Percentiles rank a stretch among this genome's conserved stretches.
These are phyloP conservation scores for Pteronura brasiliensis DNA, from an alignment of 2,113 vertebrate species.

Conservation along the genomic window DNA sequence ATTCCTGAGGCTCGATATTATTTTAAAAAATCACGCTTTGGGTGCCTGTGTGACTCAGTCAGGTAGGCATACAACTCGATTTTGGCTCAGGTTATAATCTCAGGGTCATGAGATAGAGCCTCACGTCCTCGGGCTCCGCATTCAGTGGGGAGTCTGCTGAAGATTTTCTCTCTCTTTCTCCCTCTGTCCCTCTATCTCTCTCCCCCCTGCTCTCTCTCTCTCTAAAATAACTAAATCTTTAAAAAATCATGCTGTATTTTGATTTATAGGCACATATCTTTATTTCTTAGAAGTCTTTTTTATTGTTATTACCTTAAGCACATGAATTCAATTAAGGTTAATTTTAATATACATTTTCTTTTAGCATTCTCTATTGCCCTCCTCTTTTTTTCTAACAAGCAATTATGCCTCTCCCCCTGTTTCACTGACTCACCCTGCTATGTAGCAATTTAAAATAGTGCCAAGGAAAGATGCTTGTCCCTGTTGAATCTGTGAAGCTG, in stretches of 20 bases:
- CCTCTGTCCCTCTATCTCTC: not conserved
- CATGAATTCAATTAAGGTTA: not conserved
- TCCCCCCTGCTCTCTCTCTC: not conserved
- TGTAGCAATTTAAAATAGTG: constrained; percentile 74
- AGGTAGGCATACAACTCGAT: not conserved
- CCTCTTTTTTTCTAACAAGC: constrained; percentile 37
- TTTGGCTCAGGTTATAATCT: not conserved
- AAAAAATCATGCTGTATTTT: not conserved
- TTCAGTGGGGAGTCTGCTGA: not conserved
- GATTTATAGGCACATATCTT: not conserved
- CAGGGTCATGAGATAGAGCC: not conserved
- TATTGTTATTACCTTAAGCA: not conserved
- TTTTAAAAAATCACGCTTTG: not conserved
- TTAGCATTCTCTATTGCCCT: not conserved
- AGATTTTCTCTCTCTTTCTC: not conserved
- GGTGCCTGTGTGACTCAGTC: not conserved
- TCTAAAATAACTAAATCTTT: not conserved
- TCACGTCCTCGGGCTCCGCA: fast-evolving
- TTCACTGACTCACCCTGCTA: constrained; percentile 49
- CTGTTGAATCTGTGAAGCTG: constrained; percentile 75
- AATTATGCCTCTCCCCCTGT: not conserved
- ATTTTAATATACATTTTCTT: not conserved
- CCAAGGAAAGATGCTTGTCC: constrained; percentile 67
- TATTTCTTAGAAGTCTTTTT: not conserved
- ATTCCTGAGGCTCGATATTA: not conserved